Conservation (phyloP, 2,888 invertebrate species). For the Conomelus anceps region DNA sequence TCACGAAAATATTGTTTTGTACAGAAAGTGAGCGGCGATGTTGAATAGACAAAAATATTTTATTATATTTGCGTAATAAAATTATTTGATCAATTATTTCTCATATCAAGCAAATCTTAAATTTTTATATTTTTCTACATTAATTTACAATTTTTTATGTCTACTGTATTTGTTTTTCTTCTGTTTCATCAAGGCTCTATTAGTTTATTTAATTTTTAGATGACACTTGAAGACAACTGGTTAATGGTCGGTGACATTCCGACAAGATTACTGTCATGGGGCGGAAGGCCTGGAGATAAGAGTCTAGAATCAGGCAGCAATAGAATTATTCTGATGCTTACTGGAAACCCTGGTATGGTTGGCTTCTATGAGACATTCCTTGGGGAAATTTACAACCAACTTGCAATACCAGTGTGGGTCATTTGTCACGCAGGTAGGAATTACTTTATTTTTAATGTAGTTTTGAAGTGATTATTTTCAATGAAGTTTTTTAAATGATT, state of each 20-base stretch:
- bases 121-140: too few species aligned
- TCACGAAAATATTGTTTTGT: too few species aligned
- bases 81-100: too few species aligned
- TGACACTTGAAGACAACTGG: slow-evolving; percentile 30
- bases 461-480: background rate
- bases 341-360: slow-evolving; percentile 84
- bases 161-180: too few species aligned
- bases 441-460: slow-evolving; percentile 3
- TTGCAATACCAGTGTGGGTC: slow-evolving; percentile 69
- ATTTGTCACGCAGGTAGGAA: slow-evolving; percentile 81
- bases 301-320: slow-evolving; percentile 44
- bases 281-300: slow-evolving; percentile 58
- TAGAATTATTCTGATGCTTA: slow-evolving; percentile 62
- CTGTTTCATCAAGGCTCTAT: too few species aligned
- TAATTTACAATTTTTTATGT: too few species aligned
- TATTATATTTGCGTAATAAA: too few species aligned
- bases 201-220: background rate
- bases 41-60: too few species aligned
- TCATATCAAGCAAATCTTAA: too few species aligned
- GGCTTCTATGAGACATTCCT: slow-evolving; percentile 75
- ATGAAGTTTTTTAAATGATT: background rate
- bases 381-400: slow-evolving; percentile 52
- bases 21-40: too few species aligned
- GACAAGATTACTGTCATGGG: slow-evolving; percentile 66
- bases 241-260: slow-evolving; percentile 55